A percentile compares a stretch with the other conserved stretches of the same genome.
phyloP scores from a whole-genome alignment of 1,140 invertebrate genomes.

The Zophobas morio region DNA sequence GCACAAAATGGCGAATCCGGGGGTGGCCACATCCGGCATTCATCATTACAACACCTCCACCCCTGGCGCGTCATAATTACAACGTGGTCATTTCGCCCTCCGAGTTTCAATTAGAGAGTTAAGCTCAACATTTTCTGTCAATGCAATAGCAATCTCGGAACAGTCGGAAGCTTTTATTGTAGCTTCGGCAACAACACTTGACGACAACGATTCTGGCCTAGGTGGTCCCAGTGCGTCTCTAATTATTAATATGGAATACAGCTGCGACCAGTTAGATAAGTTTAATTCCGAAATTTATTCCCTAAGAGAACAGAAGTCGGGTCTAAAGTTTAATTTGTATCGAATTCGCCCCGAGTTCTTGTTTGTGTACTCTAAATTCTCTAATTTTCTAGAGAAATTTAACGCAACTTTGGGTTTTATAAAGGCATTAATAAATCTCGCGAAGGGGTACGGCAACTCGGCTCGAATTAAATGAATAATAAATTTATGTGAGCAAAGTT shows the following conservation, averaged over 20 bases:
- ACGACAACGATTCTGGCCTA: not conserved
- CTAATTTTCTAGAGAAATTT: conserved; percentile 16
- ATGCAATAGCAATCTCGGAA: conserved; percentile 1
- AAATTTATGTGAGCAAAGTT: not conserved
- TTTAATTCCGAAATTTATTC: conserved; percentile 32
- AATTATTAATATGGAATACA: conserved; percentile 39
- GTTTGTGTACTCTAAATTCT: conserved; percentile 24
- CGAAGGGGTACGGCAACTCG: not conserved
- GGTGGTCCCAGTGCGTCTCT: conserved; percentile 15
- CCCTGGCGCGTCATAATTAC: conserved; percentile 11
- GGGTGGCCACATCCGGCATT: conserved; percentile 26
- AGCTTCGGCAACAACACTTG: not conserved
- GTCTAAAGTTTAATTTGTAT: conserved; percentile 30
- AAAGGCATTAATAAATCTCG: conserved; percentile 9
- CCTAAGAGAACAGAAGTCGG: conserved; percentile 22
- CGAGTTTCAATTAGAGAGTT: conserved; percentile 9
- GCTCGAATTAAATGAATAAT: not conserved
- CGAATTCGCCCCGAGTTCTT: conserved; percentile 2
- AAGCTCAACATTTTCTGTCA: not conserved
- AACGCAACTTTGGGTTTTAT: conserved; percentile 6
- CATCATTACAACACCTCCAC: conserved; percentile 18
- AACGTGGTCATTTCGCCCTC: conserved; percentile 16
- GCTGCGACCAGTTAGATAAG: conserved; percentile 36
- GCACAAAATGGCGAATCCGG: not conserved
- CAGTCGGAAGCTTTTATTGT: too few relatives aligned